These are phyloP conservation scores for Bursaphelenchus mucronatus DNA, from an alignment of 1,140 invertebrate species.

Conservation along the genomic window DNA sequence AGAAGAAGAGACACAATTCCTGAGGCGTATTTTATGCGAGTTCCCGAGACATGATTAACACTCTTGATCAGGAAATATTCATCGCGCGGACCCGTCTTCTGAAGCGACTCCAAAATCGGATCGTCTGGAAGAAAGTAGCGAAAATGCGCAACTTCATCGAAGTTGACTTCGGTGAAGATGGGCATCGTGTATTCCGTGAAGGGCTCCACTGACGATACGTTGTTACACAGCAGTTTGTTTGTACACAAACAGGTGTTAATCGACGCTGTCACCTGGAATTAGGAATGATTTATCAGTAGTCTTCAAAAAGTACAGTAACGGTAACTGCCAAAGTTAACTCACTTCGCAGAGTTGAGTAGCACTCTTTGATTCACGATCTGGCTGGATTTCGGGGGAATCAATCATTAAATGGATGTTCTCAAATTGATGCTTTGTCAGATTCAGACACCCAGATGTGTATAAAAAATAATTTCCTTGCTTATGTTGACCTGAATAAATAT, in stretches of 20 bases:
- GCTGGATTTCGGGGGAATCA: constrained; percentile 2
- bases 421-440: constrained; percentile 40
- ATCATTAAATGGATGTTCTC: constrained; percentile 25
- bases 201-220: constrained; percentile 33
- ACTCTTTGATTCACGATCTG: background rate
- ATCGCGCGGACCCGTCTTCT: constrained; percentile 18
- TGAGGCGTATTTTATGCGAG: too few relatives aligned
- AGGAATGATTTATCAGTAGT: constrained; percentile 12
- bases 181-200: constrained; percentile 35
- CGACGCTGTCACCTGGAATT: constrained; percentile 5
- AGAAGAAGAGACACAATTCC: too few relatives aligned
- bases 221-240: constrained; percentile 32
- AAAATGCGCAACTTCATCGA: constrained; percentile 46
- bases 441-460: constrained; percentile 50
- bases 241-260: constrained; percentile 43
- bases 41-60: background rate
- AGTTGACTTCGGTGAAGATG: constrained; percentile 34
- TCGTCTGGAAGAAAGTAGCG: constrained; percentile 43
- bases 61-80: constrained; percentile 24
- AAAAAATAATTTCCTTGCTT: constrained; percentile 47
- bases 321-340: background rate
- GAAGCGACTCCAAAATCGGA: constrained; percentile 27
- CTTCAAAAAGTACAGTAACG: background rate
- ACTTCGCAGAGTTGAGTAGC: constrained; percentile 44
- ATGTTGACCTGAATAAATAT: constrained; percentile 40